A percentile compares a stretch with the other conserved stretches of the same genome.
Evolutionary conservation across 2,888 invertebrate species (phyloP).

Genomic region (Parnassius orleans): DNA sequence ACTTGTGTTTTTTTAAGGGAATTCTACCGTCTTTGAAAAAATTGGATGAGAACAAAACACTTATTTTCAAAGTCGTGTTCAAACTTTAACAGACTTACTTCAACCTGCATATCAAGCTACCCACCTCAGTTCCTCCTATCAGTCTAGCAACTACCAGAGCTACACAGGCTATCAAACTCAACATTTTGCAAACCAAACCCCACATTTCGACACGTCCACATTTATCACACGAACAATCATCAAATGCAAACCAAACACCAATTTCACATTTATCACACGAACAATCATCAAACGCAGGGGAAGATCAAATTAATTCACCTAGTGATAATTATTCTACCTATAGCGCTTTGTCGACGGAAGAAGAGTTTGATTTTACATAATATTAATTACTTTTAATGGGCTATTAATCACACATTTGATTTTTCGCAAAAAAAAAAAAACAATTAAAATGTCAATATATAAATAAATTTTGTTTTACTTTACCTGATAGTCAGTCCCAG

Average conservation of each 20-base stretch:
- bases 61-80: neutral
- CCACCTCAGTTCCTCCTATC: too few relatives aligned
- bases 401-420: neutral
- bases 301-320: constrained; percentile 1
- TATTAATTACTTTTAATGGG: neutral
- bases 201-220: too few relatives aligned
- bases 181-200: too few relatives aligned
- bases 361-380: constrained; percentile 1
- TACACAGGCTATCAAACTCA: too few relatives aligned
- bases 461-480: constrained; percentile 2
- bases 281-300: neutral
- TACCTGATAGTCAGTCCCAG: neutral
- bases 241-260: too few relatives aligned
- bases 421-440: neutral
- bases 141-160: too few relatives aligned
- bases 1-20: constrained; percentile 2
- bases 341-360: neutral
- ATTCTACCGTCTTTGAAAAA: neutral
- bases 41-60: constrained; percentile 1
- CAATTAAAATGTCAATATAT: constrained; percentile 2
- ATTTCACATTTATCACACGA: too few relatives aligned
- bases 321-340: constrained; percentile 1
- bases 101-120: too few relatives aligned
- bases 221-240: too few relatives aligned
- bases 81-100: neutral